Conservation (phyloP, 2,113 vertebrate species). For the Galemys pyrenaicus region DNA sequence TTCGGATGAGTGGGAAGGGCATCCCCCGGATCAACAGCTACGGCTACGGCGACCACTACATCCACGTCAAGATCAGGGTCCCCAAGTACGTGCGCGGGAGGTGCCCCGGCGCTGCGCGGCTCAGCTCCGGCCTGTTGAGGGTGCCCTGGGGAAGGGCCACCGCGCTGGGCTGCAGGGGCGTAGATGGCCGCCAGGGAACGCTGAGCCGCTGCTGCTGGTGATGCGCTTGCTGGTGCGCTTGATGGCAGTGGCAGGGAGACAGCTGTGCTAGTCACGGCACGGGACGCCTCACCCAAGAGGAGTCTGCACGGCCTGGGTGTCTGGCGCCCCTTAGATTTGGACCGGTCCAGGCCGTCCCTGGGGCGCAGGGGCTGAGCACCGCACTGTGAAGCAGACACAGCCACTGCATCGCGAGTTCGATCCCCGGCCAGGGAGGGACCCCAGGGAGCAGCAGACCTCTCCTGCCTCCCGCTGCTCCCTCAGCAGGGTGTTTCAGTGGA, state of each 20-base stretch:
- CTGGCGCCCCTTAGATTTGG: no score
- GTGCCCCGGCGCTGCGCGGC: neutral
- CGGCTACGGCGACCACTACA: slow-evolving; percentile 96
- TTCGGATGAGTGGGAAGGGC: slow-evolving; percentile 94
- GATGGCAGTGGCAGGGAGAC: neutral
- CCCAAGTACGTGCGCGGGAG: slow-evolving; percentile 90
- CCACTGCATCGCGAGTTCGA: no score
- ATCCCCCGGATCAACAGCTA: slow-evolving; percentile 95
- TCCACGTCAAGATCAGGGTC: slow-evolving; percentile 95
- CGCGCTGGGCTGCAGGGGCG: neutral
- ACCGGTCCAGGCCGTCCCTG: no score
- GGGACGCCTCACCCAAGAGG: no score
- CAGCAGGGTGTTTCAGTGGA: no score
- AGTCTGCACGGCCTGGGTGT: no score
- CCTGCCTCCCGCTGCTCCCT: no score
- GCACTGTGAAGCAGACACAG: no score
- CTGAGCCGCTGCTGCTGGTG: neutral
- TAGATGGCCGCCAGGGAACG: neutral
- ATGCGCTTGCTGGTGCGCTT: neutral
- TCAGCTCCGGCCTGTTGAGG: no score
- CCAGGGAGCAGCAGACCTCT: no score
- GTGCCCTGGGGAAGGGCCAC: neutral
- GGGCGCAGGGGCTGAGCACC: no score
- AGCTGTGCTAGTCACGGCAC: neutral
- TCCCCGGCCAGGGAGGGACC: no score